phyloP scores from a whole-genome alignment of 2,888 invertebrate genomes.

The Furcula furcula region DNA sequence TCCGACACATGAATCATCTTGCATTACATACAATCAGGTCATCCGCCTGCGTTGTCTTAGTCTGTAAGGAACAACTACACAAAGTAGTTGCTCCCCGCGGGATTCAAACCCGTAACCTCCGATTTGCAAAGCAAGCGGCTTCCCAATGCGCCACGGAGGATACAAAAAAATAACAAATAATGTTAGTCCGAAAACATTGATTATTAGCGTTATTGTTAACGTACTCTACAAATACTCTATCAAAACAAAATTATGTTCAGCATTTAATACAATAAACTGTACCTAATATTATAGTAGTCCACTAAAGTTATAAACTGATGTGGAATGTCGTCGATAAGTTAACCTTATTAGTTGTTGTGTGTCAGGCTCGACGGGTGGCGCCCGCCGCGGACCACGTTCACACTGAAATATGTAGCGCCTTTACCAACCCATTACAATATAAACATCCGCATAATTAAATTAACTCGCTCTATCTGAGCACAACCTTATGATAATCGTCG shows the following conservation, averaged over 20 bases:
- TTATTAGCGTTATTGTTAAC: conserved; percentile 9
- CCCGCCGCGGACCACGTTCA: conserved; percentile 29
- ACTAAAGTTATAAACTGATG: conserved; percentile 56
- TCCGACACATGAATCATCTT: too few species aligned
- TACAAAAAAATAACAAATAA: too few species aligned
- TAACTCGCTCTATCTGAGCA: conserved; percentile 30
- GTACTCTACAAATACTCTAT: conserved; percentile 3
- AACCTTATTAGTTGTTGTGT: conserved; percentile 62
- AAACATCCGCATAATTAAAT: conserved; percentile 31
- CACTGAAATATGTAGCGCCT: conserved; percentile 34
- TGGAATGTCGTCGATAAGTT: conserved; percentile 63
- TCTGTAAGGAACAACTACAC: too few species aligned
- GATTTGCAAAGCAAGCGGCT: too few species aligned
- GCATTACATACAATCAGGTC: too few species aligned
- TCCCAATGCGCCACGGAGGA: too few species aligned
- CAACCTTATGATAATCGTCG: conserved; percentile 29
- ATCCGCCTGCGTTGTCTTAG: too few species aligned
- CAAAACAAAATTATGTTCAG: conserved; percentile 14
- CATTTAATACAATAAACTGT: conserved; percentile 23
- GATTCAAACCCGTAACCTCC: too few species aligned
- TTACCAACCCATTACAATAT: conserved; percentile 29
- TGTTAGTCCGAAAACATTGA: too few species aligned
- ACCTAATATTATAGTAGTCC: conserved; percentile 28
- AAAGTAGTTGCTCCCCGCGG: too few species aligned
- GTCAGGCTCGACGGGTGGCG: conserved; percentile 49